Conservation (phyloP, 2,797 vertebrate genomes). For the Phrynocephalus forsythii region DNA sequence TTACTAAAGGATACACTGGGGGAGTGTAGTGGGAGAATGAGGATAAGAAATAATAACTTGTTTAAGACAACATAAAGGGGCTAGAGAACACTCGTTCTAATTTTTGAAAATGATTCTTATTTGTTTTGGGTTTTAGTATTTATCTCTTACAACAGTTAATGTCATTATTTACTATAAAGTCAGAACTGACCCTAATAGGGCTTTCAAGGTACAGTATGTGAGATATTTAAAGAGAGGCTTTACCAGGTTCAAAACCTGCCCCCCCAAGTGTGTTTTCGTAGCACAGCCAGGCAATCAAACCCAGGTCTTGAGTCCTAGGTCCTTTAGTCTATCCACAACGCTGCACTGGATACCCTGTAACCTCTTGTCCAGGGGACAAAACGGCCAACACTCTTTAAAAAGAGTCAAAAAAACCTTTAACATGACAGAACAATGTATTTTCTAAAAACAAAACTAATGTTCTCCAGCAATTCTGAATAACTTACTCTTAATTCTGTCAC, state of each 20-base stretch:
- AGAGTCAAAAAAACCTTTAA: neutral
- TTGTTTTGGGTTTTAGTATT: neutral
- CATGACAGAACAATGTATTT: neutral
- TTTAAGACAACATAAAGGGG: neutral
- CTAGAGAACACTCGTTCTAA: neutral
- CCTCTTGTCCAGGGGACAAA: neutral
- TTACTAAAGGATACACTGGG: neutral
- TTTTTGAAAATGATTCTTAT: neutral
- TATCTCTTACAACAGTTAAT: neutral
- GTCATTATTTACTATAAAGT: no score
- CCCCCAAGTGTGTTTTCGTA: no score
- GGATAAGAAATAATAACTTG: neutral
- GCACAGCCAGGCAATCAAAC: no score
- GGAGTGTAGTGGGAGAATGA: neutral
- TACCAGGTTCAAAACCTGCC: no score
- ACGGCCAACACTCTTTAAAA: neutral
- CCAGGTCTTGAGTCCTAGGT: neutral
- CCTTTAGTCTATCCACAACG: no score
- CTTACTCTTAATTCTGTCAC: neutral
- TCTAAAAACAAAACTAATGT: neutral
- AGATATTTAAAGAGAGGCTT: no score
- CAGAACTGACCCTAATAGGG: no score
- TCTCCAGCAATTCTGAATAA: neutral
- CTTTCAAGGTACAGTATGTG: no score
- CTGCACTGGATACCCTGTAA: no score